Evolutionary conservation across 2,113 vertebrate species (phyloP).

Genomic region (Aldabrachelys gigantea): DNA sequence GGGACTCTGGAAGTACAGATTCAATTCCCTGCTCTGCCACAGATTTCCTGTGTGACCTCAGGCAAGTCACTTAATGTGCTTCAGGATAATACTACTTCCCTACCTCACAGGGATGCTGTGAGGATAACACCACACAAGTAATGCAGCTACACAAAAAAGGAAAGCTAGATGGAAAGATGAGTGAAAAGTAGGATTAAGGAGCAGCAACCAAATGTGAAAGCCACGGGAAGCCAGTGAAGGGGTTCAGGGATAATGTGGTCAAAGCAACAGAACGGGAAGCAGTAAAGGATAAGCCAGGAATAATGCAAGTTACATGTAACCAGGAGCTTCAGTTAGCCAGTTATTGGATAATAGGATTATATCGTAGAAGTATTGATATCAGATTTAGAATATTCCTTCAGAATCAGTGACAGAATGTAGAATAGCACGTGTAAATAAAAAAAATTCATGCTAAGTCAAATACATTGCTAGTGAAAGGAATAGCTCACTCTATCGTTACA

Average conservation of each 20-base stretch:
- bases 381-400: not conserved
- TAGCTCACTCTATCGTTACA: not conserved
- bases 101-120: not conserved
- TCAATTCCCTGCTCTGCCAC: not conserved
- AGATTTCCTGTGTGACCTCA: not conserved
- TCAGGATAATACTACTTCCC: not conserved
- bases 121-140: not conserved
- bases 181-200: not conserved
- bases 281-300: slow-evolving; percentile 34
- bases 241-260: slow-evolving; percentile 27
- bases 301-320: not conserved
- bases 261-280: slow-evolving; percentile 23
- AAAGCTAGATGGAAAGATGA: not conserved
- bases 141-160: not conserved
- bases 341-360: not conserved
- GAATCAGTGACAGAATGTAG: slow-evolving; percentile 28
- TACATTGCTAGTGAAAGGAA: not conserved
- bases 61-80: not conserved
- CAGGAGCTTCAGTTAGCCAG: not conserved
- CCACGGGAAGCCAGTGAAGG: not conserved
- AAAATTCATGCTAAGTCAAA: not conserved
- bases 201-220: not conserved
- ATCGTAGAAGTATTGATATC: not conserved
- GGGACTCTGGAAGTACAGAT: not conserved
- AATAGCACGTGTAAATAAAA: not conserved